Percentiles rank a stretch among this genome's conserved stretches.
Evolutionary conservation across 2,797 vertebrate species (phyloP).

Genomic region (Sebastes hopkinsi): DNA sequence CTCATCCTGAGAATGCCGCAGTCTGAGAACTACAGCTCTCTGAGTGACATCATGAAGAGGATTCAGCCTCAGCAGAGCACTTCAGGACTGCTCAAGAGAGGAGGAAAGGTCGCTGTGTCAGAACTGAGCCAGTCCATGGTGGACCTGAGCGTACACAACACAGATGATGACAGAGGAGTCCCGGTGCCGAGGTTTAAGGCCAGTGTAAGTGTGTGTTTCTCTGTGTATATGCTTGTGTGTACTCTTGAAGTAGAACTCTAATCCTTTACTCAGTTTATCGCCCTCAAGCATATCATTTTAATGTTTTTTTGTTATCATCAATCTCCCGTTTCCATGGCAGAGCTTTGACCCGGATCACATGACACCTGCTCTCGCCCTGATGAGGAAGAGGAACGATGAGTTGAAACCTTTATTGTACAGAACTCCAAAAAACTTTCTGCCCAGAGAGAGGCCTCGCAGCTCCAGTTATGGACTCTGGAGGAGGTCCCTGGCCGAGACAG

Average conservation of each 20-base stretch:
- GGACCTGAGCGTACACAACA: constrained; percentile 55
- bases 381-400: constrained; percentile 77
- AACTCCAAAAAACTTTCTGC: constrained; percentile 36
- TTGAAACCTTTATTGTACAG: constrained; percentile 52
- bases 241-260: neutral
- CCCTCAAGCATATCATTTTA: neutral
- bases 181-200: constrained; percentile 47
- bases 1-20: constrained; percentile 67
- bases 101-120: neutral
- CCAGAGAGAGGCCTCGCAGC: constrained; percentile 63
- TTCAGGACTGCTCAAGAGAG: neutral
- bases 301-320: neutral
- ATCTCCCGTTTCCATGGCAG: constrained; percentile 52
- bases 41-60: constrained; percentile 76
- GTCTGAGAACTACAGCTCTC: constrained; percentile 53
- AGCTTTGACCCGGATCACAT: constrained; percentile 35
- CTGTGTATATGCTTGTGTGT: neutral
- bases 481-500: constrained; percentile 6
- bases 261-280: neutral
- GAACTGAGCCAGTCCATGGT: constrained; percentile 73
- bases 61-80: constrained; percentile 33
- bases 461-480: constrained; percentile 56
- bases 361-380: constrained; percentile 76
- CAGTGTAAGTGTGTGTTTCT: constrained; percentile 61
- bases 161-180: constrained; percentile 2